Evolutionary conservation across 2,113 vertebrate genomes (phyloP).

Genomic region (Spheniscus mendiculus): DNA sequence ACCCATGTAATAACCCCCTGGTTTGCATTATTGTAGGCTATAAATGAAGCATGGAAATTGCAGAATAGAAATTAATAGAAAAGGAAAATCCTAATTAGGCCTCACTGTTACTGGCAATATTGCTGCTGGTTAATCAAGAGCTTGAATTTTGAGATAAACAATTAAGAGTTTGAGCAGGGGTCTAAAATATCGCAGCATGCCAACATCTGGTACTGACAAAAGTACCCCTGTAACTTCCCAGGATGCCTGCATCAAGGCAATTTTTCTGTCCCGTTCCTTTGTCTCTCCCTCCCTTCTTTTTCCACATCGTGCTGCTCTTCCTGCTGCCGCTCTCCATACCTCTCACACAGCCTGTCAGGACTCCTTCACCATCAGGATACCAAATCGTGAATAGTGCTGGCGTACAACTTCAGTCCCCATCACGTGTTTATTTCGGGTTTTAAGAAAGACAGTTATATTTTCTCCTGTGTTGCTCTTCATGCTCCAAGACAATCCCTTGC

Average conservation of each 20-base stretch:
- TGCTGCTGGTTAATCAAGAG: neutral
- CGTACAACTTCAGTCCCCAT: accelerated
- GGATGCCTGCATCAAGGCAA: accelerated
- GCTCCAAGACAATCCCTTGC: neutral
- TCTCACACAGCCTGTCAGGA: neutral
- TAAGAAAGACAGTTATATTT: neutral
- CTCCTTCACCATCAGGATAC: neutral
- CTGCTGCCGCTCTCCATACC: neutral
- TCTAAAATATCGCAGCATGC: accelerated
- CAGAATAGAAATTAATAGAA: neutral
- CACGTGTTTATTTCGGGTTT: neutral
- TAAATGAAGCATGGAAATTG: accelerated
- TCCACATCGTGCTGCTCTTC: neutral
- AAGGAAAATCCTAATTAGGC: neutral
- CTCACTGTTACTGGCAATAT: accelerated
- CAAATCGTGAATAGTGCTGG: no score
- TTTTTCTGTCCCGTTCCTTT: neutral
- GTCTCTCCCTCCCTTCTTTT: no score
- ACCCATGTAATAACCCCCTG: accelerated
- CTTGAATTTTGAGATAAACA: neutral
- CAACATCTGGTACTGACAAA: accelerated
- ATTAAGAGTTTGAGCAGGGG: neutral
- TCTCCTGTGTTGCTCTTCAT: neutral
- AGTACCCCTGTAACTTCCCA: no score
- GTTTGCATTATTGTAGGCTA: accelerated